These are phyloP conservation scores for Slavum lentiscoides DNA, from an alignment of 2,888 invertebrate species.

Conservation along the genomic window DNA sequence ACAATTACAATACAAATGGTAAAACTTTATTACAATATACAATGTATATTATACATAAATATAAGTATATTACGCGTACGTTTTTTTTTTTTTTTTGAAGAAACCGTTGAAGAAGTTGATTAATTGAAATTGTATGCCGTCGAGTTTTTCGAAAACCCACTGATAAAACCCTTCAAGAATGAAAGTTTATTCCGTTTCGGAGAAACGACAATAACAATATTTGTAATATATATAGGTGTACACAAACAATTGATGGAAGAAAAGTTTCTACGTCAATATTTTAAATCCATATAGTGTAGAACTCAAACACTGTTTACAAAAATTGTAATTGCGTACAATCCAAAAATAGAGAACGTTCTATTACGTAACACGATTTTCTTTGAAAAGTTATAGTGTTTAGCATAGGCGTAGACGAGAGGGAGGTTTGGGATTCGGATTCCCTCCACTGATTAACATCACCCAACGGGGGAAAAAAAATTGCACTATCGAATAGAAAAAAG, in stretches of 20 bases:
- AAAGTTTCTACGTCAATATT: constrained; percentile 15
- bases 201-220: constrained; percentile 18
- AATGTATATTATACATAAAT: neutral
- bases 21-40: constrained; percentile 21
- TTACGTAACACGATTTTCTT: too few species aligned
- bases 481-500: too few species aligned
- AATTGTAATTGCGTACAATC: neutral
- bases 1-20: neutral
- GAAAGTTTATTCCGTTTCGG: constrained; percentile 7
- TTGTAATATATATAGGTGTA: neutral
- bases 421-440: too few species aligned
- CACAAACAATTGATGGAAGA: neutral
- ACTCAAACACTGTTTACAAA: neutral
- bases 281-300: neutral
- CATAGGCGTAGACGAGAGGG: too few species aligned
- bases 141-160: constrained; percentile 14
- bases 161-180: constrained; percentile 6
- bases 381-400: too few species aligned
- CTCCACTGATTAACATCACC: too few species aligned
- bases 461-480: too few species aligned
- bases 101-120: constrained; percentile 29
- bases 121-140: constrained; percentile 6
- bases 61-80: neutral
- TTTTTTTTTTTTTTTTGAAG: neutral
- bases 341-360: neutral